Evolutionary conservation across 2,113 vertebrate genomes (phyloP), one percentile per base, ranked within the genome.

Genomic region (Struthio camelus): DNA sequence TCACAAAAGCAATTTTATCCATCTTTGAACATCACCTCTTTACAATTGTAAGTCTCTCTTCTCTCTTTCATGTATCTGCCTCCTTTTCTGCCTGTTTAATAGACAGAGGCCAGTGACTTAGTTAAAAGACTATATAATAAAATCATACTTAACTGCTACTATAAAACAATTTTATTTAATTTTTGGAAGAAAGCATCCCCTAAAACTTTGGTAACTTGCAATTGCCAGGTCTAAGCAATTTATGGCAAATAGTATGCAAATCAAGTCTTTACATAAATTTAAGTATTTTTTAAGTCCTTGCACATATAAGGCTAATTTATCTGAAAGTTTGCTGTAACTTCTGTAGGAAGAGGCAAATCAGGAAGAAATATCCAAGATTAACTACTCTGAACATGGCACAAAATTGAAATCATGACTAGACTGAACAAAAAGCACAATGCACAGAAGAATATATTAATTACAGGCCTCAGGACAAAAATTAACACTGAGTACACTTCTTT

Each of bases 231-330:
- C 62, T 48, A 77, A 77, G 9, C 23, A 70, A 70, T 91, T 91
- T 89, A 87, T 70, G 92, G 91, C 44, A 87, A 95, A 91, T 10
- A 81, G 17, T 15, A 81, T 59, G 62, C 66, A 92, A 87, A 91
- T 73, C 23, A 87, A 85, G 16, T n/a, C 44, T 93, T 84, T 58
- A 48, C 38, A 90, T 89, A 79, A 79, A 89, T 85, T 51, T 62
- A 48, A 48, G n/a, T 19, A 80, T 90, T 89, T 80, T 10, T 7
- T 56, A 85, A 96, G 76, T 40, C 36, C 61, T 89, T 91, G 80
- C 40, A 56, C 11, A 59, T 5, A 79, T 6, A 81, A 8, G 50
- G 9, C 11, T 83, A 51, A 10, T 66, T 95, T 87, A 80, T 90
- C 83, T 90, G 85, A 67, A 92, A 18, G 22, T 79, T 93, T 93